phyloP scores from a whole-genome alignment of 2,797 vertebrate species.

The Sciaenops ocellatus region DNA sequence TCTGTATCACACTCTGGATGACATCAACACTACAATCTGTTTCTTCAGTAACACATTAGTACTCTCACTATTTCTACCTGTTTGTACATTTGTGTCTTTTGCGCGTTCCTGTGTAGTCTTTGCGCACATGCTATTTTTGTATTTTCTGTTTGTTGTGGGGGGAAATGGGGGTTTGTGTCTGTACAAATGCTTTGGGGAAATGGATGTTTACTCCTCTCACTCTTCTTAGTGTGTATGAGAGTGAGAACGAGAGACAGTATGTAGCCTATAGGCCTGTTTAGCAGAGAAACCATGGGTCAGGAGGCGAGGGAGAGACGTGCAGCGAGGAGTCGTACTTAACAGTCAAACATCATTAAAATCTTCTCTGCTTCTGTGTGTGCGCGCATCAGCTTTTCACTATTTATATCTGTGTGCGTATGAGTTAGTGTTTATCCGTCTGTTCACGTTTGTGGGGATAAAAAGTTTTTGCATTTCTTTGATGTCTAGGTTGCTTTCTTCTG shows the following conservation, averaged over 20 bases:
- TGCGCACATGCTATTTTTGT: constrained; percentile 14
- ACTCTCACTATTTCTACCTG: constrained; percentile 20
- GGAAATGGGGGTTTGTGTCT: constrained; percentile 17
- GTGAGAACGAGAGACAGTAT: constrained; percentile 9
- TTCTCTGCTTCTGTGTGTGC: constrained; percentile 22
- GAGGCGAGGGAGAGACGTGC: constrained; percentile 57
- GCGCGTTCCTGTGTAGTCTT: neutral
- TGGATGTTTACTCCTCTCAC: constrained; percentile 46
- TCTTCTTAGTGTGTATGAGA: constrained; percentile 16
- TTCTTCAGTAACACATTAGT: constrained; percentile 41
- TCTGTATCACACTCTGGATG: constrained; percentile 33
- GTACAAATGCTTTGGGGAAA: constrained; percentile 53
- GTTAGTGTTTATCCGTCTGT: constrained; percentile 19
- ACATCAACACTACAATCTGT: constrained; percentile 32
- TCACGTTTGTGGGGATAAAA: constrained; percentile 19
- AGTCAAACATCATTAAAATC: constrained; percentile 80
- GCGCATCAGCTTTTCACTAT: constrained; percentile 11
- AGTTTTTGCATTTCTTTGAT: constrained; percentile 27
- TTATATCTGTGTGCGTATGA: constrained; percentile 20
- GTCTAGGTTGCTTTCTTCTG: constrained; percentile 13
- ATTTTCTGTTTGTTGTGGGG: constrained; percentile 31
- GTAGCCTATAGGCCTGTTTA: constrained; percentile 66
- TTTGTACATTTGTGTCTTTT: constrained; percentile 2
- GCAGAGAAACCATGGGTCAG: constrained; percentile 54
- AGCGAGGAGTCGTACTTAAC: constrained; percentile 59